Percentiles rank a stretch among this genome's conserved stretches.
These are phyloP conservation scores for Cyprinodon diabolis DNA, from an alignment of 2,797 vertebrate genomes.

Conservation along the genomic window DNA sequence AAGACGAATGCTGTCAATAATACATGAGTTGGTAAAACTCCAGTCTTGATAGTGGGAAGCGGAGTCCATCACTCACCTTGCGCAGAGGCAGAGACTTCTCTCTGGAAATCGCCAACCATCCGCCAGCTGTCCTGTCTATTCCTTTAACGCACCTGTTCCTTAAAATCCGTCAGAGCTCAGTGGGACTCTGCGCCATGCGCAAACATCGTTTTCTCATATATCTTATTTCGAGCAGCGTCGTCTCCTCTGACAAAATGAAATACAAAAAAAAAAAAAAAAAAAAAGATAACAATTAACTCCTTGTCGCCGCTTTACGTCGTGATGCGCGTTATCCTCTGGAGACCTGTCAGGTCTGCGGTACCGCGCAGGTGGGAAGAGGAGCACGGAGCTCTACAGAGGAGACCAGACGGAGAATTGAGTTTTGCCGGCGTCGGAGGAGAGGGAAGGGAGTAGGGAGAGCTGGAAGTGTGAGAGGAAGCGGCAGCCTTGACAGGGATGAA, in stretches of 20 bases:
- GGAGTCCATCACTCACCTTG: constrained; percentile 71
- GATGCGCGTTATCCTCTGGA: constrained; percentile 58
- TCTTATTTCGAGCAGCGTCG: constrained; percentile 12
- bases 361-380: constrained; percentile 33
- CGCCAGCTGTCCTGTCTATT: constrained; percentile 52
- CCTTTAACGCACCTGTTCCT: constrained; percentile 63
- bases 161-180: constrained; percentile 62
- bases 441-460: not conserved
- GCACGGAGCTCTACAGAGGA: constrained; percentile 38
- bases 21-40: constrained; percentile 36
- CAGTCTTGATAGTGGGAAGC: not conserved
- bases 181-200: constrained; percentile 11
- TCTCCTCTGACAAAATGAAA: constrained; percentile 8
- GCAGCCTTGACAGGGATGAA: constrained; percentile 57
- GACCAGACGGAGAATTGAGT: constrained; percentile 15
- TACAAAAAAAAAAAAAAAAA: not conserved
- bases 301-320: constrained; percentile 47
- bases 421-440: constrained; percentile 15
- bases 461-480: constrained; percentile 41
- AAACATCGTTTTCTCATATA: not conserved
- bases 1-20: constrained; percentile 9
- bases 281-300: constrained; percentile 4
- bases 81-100: constrained; percentile 67
- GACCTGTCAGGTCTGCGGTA: constrained; percentile 39
- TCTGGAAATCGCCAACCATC: constrained; percentile 67